These are phyloP conservation scores for Harpalus rufipes DNA, from an alignment of 2,888 invertebrate species.

Conservation along the genomic window DNA sequence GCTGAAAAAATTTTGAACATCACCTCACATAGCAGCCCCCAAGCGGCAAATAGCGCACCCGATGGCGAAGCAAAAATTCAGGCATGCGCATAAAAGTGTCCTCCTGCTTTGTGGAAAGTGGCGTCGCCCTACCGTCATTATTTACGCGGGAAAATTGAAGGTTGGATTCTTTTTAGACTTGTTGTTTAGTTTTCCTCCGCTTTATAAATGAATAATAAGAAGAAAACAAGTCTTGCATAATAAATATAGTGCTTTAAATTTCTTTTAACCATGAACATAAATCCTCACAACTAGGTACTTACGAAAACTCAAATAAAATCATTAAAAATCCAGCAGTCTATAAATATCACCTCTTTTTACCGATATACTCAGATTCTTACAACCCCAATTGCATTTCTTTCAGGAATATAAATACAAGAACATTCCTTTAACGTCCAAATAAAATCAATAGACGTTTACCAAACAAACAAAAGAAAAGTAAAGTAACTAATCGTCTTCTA, in stretches of 20 bases:
- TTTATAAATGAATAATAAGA: conserved; percentile 4
- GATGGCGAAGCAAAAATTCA: too few species aligned
- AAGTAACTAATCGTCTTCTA: neutral
- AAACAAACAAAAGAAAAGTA: neutral
- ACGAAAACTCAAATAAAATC: neutral
- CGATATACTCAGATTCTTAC: neutral
- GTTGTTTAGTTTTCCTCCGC: neutral
- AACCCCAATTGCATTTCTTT: neutral
- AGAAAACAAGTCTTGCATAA: neutral
- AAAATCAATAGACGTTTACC: neutral
- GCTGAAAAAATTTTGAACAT: too few species aligned
- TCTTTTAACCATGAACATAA: neutral
- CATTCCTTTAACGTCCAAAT: neutral
- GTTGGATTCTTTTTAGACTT: too few species aligned
- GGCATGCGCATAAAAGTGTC: too few species aligned
- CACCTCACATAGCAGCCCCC: too few species aligned
- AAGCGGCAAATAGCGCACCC: too few species aligned
- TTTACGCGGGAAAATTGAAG: too few species aligned
- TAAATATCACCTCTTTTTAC: neutral
- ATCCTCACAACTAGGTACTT: neutral
- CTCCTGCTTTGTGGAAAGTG: too few species aligned
- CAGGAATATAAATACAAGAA: neutral
- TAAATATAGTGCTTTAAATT: neutral
- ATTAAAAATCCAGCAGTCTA: neutral
- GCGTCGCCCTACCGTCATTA: too few species aligned